Percentiles rank a stretch among this genome's conserved stretches.
Evolutionary conservation across 2,797 vertebrate genomes (phyloP).

Genomic region (Eurystomus glaucurus): DNA sequence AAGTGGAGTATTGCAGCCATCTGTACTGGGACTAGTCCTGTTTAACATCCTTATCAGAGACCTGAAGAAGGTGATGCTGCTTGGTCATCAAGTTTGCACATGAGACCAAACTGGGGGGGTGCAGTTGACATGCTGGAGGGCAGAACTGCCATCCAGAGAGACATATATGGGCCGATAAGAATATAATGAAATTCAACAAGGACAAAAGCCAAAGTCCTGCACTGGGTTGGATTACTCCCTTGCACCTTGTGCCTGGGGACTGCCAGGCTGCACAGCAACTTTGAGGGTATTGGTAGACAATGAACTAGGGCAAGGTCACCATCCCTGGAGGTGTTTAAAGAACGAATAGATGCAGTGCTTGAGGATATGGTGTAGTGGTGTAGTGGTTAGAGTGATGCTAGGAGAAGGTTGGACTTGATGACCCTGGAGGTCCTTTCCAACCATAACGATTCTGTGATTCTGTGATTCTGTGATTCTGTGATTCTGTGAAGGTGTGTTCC

Average conservation of each 20-base stretch:
- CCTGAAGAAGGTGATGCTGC: not conserved
- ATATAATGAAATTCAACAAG: not conserved
- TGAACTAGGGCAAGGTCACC: not conserved
- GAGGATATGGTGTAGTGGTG: too few species aligned
- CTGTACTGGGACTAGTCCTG: not conserved
- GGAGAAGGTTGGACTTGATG: too few species aligned
- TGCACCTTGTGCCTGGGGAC: not conserved
- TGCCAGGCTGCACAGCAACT: not conserved
- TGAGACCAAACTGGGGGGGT: not conserved
- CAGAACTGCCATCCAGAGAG: not conserved
- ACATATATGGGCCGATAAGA: not conserved
- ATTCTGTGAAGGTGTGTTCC: not conserved
- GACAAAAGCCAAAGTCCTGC: not conserved
- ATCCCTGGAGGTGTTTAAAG: too few species aligned
- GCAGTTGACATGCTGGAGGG: not conserved
- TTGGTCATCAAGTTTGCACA: not conserved
- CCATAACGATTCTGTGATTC: too few species aligned
- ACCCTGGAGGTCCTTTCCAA: too few species aligned
- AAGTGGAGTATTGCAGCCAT: not conserved
- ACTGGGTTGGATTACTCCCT: not conserved
- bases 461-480: too few species aligned
- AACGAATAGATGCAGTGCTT: too few species aligned
- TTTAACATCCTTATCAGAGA: not conserved
- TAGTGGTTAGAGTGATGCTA: too few species aligned
- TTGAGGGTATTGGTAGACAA: not conserved